A percentile compares a stretch with the other conserved stretches of the same genome.
phyloP scores from a whole-genome alignment of 1,140 invertebrate genomes.

The Cotesia vestalis region DNA sequence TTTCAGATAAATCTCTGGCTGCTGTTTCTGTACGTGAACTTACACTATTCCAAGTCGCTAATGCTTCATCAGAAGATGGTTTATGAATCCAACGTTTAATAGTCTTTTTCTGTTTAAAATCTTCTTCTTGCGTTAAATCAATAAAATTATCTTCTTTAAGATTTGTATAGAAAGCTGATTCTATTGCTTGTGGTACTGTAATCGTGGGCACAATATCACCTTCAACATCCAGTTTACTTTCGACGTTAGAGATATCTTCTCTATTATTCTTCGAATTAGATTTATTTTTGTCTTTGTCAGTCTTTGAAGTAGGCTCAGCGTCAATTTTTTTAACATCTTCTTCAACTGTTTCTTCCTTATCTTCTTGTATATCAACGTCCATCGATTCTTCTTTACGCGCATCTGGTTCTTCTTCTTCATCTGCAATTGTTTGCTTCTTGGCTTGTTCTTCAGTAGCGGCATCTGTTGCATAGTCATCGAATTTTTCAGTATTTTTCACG shows the following conservation, averaged over 20 bases:
- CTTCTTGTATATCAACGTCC: constrained; percentile 68
- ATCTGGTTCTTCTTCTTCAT: constrained; percentile 69
- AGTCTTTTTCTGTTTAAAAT: constrained; percentile 68
- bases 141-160: no score
- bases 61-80: constrained; percentile 65
- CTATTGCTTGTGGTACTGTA: constrained; percentile 73
- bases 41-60: constrained; percentile 68
- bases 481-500: constrained; percentile 80
- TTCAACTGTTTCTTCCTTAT: constrained; percentile 52
- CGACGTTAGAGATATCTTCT: constrained; percentile 47
- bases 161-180: constrained; percentile 76
- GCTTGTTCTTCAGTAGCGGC: constrained; percentile 86
- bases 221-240: constrained; percentile 74
- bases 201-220: constrained; percentile 78
- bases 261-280: constrained; percentile 42
- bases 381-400: constrained; percentile 67
- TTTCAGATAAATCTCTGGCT: constrained; percentile 92
- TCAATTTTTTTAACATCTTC: constrained; percentile 48
- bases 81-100: constrained; percentile 66
- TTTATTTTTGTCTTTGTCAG: constrained; percentile 50
- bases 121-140: constrained; percentile 14
- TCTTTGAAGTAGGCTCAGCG: constrained; percentile 64
- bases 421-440: constrained; percentile 72
- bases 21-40: constrained; percentile 72
- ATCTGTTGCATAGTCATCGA: constrained; percentile 72